Evolutionary conservation across 2,797 vertebrate species (phyloP).

Genomic region (Argentina silus): DNA sequence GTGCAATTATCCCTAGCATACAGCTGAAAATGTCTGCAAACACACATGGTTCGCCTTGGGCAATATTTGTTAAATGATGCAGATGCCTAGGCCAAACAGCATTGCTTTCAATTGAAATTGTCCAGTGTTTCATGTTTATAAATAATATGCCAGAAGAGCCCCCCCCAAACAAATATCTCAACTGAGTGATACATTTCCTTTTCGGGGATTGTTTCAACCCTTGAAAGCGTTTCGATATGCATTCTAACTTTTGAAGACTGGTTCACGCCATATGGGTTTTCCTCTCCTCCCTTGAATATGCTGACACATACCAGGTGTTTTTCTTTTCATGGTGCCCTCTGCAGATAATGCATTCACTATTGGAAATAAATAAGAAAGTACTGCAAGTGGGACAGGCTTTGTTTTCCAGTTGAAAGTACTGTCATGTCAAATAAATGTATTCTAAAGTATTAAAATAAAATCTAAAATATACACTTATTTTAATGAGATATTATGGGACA

Average conservation of each 20-base stretch:
- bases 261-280: constrained; percentile 71
- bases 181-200: constrained; percentile 70
- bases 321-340: constrained; percentile 57
- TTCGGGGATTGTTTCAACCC: constrained; percentile 70
- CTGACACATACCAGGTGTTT: constrained; percentile 77
- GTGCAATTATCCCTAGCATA: constrained; percentile 34
- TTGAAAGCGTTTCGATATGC: constrained; percentile 71
- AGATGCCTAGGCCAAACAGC: constrained; percentile 64
- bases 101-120: constrained; percentile 62
- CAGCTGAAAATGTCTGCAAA: constrained; percentile 24
- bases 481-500: too few relatives aligned
- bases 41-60: constrained; percentile 43
- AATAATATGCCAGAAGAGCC: constrained; percentile 64
- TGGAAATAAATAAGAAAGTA: constrained; percentile 29
- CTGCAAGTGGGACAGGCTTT: constrained; percentile 20
- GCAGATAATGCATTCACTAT: constrained; percentile 62
- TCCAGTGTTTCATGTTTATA: constrained; percentile 70
- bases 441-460: constrained; percentile 38
- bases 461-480: too few relatives aligned
- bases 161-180: constrained; percentile 55
- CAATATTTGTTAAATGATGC: constrained; percentile 49
- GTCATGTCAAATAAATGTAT: constrained; percentile 47
- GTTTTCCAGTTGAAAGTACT: constrained; percentile 40
- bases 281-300: constrained; percentile 69
- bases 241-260: constrained; percentile 69